phyloP scores from a whole-genome alignment of 1,140 invertebrate genomes.

The Cephus cinctus region DNA sequence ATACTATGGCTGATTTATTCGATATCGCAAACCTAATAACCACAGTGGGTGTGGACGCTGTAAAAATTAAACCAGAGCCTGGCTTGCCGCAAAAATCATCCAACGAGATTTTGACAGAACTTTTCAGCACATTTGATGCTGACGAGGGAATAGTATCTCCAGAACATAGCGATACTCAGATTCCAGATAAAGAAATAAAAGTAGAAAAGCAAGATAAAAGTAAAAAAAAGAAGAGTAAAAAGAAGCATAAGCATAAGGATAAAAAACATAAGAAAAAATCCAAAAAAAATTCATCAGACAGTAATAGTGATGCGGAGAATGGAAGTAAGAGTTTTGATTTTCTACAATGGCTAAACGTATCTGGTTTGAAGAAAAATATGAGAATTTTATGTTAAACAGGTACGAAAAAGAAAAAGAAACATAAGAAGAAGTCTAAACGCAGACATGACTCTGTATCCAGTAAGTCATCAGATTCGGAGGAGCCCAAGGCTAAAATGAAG shows the following conservation, averaged over 20 bases:
- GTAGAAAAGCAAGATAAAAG: slow-evolving; percentile 43
- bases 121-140: slow-evolving; percentile 72
- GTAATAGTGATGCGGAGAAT: slow-evolving; percentile 50
- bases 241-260: slow-evolving; percentile 60
- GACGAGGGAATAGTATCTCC: slow-evolving; percentile 29
- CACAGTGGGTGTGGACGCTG: slow-evolving; percentile 48
- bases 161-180: slow-evolving; percentile 32
- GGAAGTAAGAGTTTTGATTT: slow-evolving; percentile 30
- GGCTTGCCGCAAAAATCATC: slow-evolving; percentile 64
- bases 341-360: slow-evolving; percentile 3
- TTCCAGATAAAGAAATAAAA: slow-evolving; percentile 43
- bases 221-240: slow-evolving; percentile 53
- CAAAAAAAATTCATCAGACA: slow-evolving; percentile 54
- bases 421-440: slow-evolving; percentile 57
- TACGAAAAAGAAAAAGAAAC: slow-evolving; percentile 59
- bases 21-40: slow-evolving; percentile 52
- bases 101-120: slow-evolving; percentile 75
- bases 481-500: slow-evolving; percentile 27
- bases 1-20: slow-evolving; percentile 46
- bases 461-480: slow-evolving; percentile 43
- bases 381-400: slow-evolving; percentile 24
- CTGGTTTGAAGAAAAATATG: slow-evolving; percentile 12
- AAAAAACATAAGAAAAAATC: slow-evolving; percentile 57
- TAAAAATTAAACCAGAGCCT: slow-evolving; percentile 54
- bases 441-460: slow-evolving; percentile 51